These are phyloP conservation scores for Porites cylindrica DNA, from an alignment of 92 coral and sea anemone species.

Conservation along the genomic window DNA sequence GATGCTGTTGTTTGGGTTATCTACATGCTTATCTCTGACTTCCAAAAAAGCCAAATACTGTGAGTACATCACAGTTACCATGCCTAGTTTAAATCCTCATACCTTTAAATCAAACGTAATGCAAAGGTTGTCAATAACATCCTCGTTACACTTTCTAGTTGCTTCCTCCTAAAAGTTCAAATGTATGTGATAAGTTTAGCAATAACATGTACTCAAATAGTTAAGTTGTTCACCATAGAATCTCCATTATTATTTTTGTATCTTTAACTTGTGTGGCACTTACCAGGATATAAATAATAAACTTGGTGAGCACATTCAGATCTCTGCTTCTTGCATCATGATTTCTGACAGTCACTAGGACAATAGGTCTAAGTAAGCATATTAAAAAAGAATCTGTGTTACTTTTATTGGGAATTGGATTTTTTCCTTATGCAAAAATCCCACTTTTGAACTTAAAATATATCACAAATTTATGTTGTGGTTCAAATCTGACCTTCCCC, in stretches of 20 bases:
- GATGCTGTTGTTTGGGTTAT: too few species aligned
- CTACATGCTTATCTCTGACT: too few species aligned
- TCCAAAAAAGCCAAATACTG: too few species aligned
- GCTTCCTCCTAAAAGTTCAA: conserved; percentile 79
- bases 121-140: conserved; percentile 93
- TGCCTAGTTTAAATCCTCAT: neutral
- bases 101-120: conserved; percentile 96
- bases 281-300: conserved; percentile 92
- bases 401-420: too few species aligned
- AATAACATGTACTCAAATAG: too few species aligned
- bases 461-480: too few species aligned
- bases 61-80: too few species aligned
- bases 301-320: conserved; percentile 86
- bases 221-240: too few species aligned
- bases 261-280: conserved; percentile 12
- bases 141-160: conserved; percentile 90
- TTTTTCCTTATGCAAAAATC: too few species aligned
- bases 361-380: conserved; percentile 68
- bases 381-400: neutral
- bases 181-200: neutral
- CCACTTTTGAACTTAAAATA: too few species aligned
- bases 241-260: too few species aligned
- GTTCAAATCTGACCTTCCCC: conserved; percentile 75
- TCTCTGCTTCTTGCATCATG: conserved; percentile 94
- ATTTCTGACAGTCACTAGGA: conserved; percentile 87